Base-by-base conservation (phyloP, 2,797 vertebrate species). In the Sebastes vulpes region DNA sequence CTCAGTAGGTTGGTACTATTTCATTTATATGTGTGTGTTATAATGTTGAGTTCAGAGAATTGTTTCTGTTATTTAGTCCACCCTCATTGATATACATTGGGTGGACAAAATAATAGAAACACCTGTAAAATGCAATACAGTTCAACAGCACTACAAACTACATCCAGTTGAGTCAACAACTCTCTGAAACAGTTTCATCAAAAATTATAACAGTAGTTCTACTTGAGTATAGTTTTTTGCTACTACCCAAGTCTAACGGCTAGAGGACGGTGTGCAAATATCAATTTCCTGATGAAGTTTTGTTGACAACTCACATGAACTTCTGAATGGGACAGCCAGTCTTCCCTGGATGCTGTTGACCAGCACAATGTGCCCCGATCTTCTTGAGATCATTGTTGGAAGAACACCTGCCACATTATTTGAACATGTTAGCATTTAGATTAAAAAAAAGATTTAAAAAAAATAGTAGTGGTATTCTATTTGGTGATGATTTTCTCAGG, bases 311-410 rank as follows among this genome's bases (percentile, higher is more conserved):
- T 98, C 94, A 99, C 98, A 99, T 48, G 98, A 97, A 29, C 97
- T 97, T 75, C 97, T 98, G 89, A 99, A 99, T 0, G 98, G 98
- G 16, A 99, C 82, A 28, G 98, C 97, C 81, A 99, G 93, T 93
- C 96, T 97, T 2, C 97, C 98, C 69, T 99, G 98, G 90, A 99
- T 97, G 87, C 96, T 99, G 82, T 97, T 99, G 77, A 99, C 93
- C 57, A 99, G 75, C 35, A 99, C 89, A 5, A 99, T 96, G 59
- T 99, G 98, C 2, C 98, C 98, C 0, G 95, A 97, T 88, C 97
- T 96, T 88, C 98, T 96, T 14, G 98, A 97, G 71, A 99, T 96
- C 98, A 99, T 99, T 52, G 95, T 96, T 16, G 97, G 97, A 81
- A 99, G 97, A 86, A 99, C 90, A 25, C 97, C 98, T 99, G 91